Evolutionary conservation across 2,113 vertebrate species (phyloP), one percentile per base, ranked within the genome.

Genomic region (Potamarius usumacintae): DNA sequence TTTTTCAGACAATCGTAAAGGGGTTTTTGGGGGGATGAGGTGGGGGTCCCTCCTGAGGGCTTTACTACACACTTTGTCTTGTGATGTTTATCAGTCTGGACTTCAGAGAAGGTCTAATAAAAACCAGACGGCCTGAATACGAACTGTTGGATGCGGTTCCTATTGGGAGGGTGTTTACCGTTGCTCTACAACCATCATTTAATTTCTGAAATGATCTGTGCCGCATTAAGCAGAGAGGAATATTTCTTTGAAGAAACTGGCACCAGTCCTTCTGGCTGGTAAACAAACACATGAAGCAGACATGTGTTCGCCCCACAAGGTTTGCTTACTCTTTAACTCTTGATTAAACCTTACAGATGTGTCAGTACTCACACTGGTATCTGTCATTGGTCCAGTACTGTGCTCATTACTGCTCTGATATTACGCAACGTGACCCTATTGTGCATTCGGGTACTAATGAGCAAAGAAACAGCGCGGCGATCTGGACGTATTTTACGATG

Each of bases 181-280:
- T 90, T 88, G 86, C 90, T 91, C 76, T 89, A 69, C 92, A 89
- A 60, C 86, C 89, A 58, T 91, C 83, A 90, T 92, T 91, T 90
- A 53, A 92, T 92, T 92, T 86, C 80, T 83, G 71, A 92, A 94
- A 92, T 92, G 91, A 91, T 93, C 89, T 90, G 90, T 85, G 89
- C 18, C 79, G 34, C 89, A 91, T 91, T 90, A 88, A 85, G 57
- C 92, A 85, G 74, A 60, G 88, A 87, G 87, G 89, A 92, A 92
- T 89, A 90, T 88, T 85, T 82, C 87, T 93, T 94, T 93, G 91
- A 92, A 92, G 88, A 91, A 34, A 22, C 71, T 12, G 50, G 78
- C 55, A 55, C 72, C 62, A 22, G 92, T 90, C 80, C 89, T 82
- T 88, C 92, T 89, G 58, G 90, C 92, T 93, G 93, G 25, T 92